A percentile compares a stretch with the other conserved stretches of the same genome.
These are phyloP conservation scores for Euleptes europaea DNA, from an alignment of 2,113 vertebrate species.

Conservation along the genomic window DNA sequence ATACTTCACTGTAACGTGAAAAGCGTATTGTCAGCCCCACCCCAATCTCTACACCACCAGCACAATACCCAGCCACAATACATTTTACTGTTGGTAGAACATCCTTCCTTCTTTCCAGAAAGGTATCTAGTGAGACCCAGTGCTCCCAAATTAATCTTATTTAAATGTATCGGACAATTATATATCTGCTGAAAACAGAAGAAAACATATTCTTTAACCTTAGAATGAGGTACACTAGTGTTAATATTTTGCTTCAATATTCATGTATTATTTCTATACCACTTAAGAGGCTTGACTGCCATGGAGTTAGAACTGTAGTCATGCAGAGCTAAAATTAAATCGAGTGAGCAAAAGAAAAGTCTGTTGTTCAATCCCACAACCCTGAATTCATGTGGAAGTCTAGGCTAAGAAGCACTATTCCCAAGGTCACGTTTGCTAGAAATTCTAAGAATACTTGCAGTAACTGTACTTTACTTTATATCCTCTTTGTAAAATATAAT, in stretches of 20 bases:
- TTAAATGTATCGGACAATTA: background rate
- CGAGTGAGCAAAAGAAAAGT: background rate
- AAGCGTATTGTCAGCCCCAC: background rate
- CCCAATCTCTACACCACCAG: background rate
- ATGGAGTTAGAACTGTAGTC: rapidly evolving
- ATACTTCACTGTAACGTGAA: background rate
- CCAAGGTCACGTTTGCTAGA: background rate
- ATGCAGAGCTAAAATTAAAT: background rate
- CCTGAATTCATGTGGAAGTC: background rate
- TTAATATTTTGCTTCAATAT: background rate
- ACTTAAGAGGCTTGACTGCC: background rate
- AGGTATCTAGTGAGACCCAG: background rate
- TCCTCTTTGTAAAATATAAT: slow-evolving; percentile 25
- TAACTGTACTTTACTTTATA: slow-evolving; percentile 34
- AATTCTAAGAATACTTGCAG: slow-evolving; percentile 9
- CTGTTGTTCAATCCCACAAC: background rate
- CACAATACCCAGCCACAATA: background rate
- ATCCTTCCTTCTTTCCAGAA: background rate
- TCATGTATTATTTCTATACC: background rate
- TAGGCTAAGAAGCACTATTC: background rate
- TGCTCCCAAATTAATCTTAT: background rate
- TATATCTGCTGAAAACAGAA: background rate
- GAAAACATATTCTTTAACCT: background rate
- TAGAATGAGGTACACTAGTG: background rate
- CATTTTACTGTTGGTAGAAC: background rate